These are phyloP conservation scores for Eira barbara DNA, from an alignment of 2,113 vertebrate genomes.

Conservation along the genomic window DNA sequence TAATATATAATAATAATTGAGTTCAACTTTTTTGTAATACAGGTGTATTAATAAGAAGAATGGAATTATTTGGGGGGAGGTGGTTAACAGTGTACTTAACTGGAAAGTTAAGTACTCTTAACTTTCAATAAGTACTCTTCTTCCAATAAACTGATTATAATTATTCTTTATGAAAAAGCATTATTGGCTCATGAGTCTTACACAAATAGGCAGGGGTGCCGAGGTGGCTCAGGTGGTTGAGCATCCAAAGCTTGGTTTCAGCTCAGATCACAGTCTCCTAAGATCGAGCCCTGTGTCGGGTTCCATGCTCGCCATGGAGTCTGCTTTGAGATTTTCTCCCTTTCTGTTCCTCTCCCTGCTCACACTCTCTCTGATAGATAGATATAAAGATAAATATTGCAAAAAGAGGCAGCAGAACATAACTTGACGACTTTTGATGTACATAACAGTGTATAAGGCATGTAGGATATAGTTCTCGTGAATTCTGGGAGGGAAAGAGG, in stretches of 20 bases:
- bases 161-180: neutral
- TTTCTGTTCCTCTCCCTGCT: neutral
- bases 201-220: neutral
- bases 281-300: neutral
- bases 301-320: neutral
- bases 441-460: neutral
- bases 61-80: neutral
- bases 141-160: neutral
- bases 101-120: neutral
- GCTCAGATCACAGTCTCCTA: neutral
- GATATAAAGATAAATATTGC: neutral
- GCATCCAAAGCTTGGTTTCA: neutral
- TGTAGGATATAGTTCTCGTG: neutral
- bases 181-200: neutral
- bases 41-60: neutral
- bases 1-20: neutral
- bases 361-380: neutral
- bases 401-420: neutral
- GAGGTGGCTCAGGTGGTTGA: neutral
- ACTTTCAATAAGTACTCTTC: neutral
- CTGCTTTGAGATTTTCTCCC: neutral
- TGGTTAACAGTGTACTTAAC: neutral
- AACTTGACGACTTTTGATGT: neutral
- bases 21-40: neutral
- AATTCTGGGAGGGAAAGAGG: neutral